Evolutionary conservation across 2,888 invertebrate species (phyloP).

Genomic region (Salticus scenicus): DNA sequence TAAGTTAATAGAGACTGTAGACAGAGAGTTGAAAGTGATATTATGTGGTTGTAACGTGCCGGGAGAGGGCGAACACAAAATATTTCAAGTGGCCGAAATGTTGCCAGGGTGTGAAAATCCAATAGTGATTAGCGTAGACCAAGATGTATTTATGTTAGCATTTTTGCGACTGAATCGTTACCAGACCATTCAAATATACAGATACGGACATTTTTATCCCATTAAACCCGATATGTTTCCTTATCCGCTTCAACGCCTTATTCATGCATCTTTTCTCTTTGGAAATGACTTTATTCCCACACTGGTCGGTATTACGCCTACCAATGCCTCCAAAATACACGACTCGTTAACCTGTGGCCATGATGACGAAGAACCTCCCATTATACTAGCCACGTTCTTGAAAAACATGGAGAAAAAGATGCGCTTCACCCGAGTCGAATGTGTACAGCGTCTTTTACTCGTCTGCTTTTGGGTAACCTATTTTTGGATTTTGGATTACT

Average conservation of each 20-base stretch:
- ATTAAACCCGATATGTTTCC: not conserved
- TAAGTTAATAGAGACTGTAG: not conserved
- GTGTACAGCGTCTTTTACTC: not conserved
- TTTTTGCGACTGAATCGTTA: not conserved
- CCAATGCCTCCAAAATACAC: constrained; percentile 6
- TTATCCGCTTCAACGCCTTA: too few relatives aligned
- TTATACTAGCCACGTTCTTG: not conserved
- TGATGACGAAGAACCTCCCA: not conserved
- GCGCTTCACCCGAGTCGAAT: not conserved
- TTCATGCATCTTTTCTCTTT: constrained; percentile 2
- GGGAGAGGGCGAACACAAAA: not conserved
- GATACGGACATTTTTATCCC: constrained; percentile 15
- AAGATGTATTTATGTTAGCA: constrained; percentile 35
- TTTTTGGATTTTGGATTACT: constrained; percentile 39
- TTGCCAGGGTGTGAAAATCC: not conserved
- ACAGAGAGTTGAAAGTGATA: not conserved
- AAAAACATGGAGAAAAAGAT: not conserved
- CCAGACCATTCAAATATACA: constrained; percentile 26
- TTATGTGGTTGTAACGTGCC: not conserved
- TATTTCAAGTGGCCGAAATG: not conserved
- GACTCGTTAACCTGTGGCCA: not conserved
- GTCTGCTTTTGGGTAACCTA: constrained; percentile 20
- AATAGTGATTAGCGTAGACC: constrained; percentile 24
- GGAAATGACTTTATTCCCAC: constrained; percentile 41
- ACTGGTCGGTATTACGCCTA: not conserved